Conservation (phyloP, 2,113 vertebrate genomes). For the Chionodraco myersi region DNA sequence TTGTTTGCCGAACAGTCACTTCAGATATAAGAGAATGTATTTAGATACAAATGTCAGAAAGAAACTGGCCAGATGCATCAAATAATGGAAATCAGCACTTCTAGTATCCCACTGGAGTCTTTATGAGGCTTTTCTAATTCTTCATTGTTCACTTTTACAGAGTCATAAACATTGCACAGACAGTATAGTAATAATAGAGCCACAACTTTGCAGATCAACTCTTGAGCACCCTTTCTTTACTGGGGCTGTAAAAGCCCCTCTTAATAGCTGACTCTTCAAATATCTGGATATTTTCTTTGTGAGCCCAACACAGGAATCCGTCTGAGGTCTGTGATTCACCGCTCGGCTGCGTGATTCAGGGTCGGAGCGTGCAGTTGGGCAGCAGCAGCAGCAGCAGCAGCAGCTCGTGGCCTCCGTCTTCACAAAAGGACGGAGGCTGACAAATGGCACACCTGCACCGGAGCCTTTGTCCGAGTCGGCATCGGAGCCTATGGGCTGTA, state of each 20-base stretch:
- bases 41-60: conserved; percentile 46
- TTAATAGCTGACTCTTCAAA: conserved; percentile 47
- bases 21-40: conserved; percentile 17
- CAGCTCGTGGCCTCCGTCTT: conserved; percentile 22
- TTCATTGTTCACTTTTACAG: conserved; percentile 46
- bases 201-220: conserved; percentile 37
- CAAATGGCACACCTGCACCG: conserved; percentile 65
- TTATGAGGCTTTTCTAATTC: conserved; percentile 55
- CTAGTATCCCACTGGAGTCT: conserved; percentile 39
- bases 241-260: conserved; percentile 20
- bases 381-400: conserved; percentile 3
- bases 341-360: conserved; percentile 55
- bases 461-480: conserved; percentile 64
- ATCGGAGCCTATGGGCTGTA: conserved; percentile 9
- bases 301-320: conserved; percentile 56
- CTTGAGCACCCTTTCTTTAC: conserved; percentile 42
- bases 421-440: conserved; percentile 58
- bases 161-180: conserved; percentile 56
- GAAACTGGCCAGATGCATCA: conserved; percentile 39
- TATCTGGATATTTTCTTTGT: conserved; percentile 50
- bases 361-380: conserved; percentile 23
- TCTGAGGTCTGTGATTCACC: conserved; percentile 69
- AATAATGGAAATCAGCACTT: conserved; percentile 55
- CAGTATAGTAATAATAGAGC: conserved; percentile 1
- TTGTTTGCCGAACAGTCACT: neutral